A percentile compares a stretch with the other conserved stretches of the same genome.
These are phyloP conservation scores for Agrotis exclamationis DNA, from an alignment of 2,888 invertebrate genomes.

Conservation along the genomic window DNA sequence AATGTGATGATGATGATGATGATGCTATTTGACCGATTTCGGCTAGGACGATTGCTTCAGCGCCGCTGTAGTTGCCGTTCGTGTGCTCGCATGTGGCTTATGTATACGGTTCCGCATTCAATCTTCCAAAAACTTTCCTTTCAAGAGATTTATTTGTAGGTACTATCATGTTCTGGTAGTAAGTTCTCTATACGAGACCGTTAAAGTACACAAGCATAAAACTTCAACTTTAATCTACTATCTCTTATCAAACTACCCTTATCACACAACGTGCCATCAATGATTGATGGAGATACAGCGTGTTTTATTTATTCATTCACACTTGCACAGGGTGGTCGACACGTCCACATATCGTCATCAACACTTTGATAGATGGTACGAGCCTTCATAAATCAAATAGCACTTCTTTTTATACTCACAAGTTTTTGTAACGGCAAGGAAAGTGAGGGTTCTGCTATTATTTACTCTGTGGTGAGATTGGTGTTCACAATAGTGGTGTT, in stretches of 20 bases:
- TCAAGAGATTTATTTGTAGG: no score
- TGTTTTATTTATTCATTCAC: conserved; percentile 43
- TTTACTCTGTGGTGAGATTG: conserved; percentile 29
- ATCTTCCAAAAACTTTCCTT: no score
- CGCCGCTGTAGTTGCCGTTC: no score
- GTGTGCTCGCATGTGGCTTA: no score
- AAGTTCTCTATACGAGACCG: no score
- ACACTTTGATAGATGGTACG: conserved; percentile 55
- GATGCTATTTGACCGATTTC: no score
- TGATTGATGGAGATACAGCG: conserved; percentile 55
- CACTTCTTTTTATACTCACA: conserved; percentile 36
- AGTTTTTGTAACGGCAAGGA: conserved; percentile 29
- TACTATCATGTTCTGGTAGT: no score
- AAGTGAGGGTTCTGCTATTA: conserved; percentile 24
- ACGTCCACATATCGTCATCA: conserved; percentile 58
- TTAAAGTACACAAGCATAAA: neutral
- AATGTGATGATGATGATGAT: no score
- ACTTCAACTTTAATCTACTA: conserved; percentile 11
- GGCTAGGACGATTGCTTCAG: no score
- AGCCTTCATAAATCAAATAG: conserved; percentile 51
- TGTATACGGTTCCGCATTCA: no score
- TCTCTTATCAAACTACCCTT: conserved; percentile 21
- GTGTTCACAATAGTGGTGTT: conserved; percentile 5
- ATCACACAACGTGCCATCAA: conserved; percentile 21
- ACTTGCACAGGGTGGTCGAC: conserved; percentile 13